Evolutionary conservation across 2,888 invertebrate species (phyloP).

Genomic region (Lithodes maja): DNA sequence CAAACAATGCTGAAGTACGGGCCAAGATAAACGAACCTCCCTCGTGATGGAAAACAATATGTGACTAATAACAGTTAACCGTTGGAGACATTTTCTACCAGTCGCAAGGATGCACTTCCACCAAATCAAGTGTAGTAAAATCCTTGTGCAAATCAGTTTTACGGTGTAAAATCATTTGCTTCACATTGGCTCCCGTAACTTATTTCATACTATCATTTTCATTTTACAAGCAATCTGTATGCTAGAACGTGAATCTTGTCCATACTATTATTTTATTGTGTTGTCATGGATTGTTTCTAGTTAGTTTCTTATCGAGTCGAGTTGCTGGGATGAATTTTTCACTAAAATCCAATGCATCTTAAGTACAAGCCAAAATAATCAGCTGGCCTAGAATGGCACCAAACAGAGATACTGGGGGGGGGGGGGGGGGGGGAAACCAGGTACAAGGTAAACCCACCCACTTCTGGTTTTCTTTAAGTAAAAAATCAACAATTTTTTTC

Average conservation of each 20-base stretch:
- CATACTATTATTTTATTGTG: too few species aligned
- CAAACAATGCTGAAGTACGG: neutral
- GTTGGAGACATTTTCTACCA: neutral
- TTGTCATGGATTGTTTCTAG: too few species aligned
- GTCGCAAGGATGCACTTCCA: too few species aligned
- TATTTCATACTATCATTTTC: too few species aligned
- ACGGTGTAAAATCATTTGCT: too few species aligned
- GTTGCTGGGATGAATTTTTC: too few species aligned
- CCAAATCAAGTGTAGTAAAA: too few species aligned
- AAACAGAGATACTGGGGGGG: neutral
- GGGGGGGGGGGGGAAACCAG: conserved; percentile 1
- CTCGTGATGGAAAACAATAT: neutral
- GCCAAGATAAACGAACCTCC: neutral
- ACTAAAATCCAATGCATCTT: neutral
- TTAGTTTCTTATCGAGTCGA: too few species aligned
- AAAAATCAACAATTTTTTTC: conserved; percentile 1
- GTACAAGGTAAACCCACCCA: neutral
- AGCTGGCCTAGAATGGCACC: neutral
- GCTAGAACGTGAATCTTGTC: too few species aligned
- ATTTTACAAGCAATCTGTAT: too few species aligned
- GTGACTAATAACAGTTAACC: neutral
- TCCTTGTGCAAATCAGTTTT: too few species aligned
- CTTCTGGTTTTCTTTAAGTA: neutral
- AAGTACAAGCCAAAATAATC: neutral
- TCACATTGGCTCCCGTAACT: too few species aligned